These are phyloP conservation scores for Bubo blakistoni DNA, from an alignment of 2,113 vertebrate species.

Conservation along the genomic window DNA sequence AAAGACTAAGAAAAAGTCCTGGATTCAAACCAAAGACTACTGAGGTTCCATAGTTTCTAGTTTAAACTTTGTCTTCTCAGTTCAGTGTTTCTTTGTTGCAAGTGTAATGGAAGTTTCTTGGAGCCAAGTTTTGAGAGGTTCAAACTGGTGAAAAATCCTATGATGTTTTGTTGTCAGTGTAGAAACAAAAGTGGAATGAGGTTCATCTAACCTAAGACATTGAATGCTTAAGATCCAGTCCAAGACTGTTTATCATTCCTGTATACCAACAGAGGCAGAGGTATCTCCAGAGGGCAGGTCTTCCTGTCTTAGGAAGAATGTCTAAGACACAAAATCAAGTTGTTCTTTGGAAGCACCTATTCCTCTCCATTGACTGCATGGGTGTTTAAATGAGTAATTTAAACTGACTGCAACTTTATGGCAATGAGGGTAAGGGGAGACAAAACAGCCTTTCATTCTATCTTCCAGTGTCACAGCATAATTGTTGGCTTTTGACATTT, in stretches of 20 bases:
- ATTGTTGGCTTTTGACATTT: not conserved
- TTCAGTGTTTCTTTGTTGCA: not conserved
- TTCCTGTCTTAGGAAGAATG: not conserved
- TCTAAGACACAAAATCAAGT: not conserved
- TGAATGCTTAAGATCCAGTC: not conserved
- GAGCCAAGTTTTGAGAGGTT: not conserved
- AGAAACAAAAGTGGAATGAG: not conserved
- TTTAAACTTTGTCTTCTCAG: not conserved
- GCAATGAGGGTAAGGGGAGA: not conserved
- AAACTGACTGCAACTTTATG: not conserved
- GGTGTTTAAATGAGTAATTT: not conserved
- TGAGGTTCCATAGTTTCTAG: not conserved
- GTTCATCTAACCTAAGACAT: not conserved
- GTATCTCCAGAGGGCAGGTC: not conserved
- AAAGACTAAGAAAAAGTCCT: not conserved
- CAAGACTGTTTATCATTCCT: not conserved
- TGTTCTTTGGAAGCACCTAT: not conserved
- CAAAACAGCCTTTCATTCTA: not conserved
- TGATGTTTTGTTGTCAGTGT: not conserved
- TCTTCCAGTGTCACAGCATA: not conserved
- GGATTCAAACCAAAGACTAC: not conserved
- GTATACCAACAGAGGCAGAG: not conserved
- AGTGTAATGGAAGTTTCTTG: not conserved
- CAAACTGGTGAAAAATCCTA: not conserved
- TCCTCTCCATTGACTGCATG: not conserved